phyloP scores from a whole-genome alignment of 2,113 vertebrate species.

The Grammomys dolichurus region DNA sequence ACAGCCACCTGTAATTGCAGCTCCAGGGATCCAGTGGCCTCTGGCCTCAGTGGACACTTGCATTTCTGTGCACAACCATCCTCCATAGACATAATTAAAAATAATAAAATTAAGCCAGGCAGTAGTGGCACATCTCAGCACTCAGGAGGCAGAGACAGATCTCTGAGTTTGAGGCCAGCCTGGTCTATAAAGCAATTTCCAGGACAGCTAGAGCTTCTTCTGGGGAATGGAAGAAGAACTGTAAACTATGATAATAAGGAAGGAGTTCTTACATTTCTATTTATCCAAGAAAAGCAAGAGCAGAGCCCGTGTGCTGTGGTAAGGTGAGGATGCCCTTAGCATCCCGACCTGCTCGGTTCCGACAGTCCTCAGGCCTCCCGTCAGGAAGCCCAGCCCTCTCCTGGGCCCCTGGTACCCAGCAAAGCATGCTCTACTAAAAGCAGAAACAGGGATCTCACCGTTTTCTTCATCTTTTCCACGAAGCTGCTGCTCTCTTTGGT shows the following conservation, averaged over 20 bases:
- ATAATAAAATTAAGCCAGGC: neutral
- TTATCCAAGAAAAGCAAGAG: neutral
- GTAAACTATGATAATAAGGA: neutral
- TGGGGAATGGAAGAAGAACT: neutral
- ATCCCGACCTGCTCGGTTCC: neutral
- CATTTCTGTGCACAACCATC: neutral
- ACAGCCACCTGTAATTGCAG: neutral
- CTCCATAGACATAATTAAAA: neutral
- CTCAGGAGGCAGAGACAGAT: neutral
- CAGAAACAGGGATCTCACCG: constrained; percentile 87
- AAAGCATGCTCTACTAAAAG: neutral
- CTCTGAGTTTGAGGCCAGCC: neutral
- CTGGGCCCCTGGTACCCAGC: neutral
- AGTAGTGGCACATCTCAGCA: neutral
- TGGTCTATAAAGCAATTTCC: neutral
- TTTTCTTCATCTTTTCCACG: constrained; percentile 99
- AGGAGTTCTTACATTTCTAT: neutral
- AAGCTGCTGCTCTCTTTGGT: constrained; percentile 95
- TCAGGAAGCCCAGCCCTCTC: neutral
- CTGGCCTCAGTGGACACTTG: neutral
- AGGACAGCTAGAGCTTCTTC: neutral
- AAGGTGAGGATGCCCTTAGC: neutral
- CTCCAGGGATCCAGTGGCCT: too few species aligned
- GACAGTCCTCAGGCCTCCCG: neutral
- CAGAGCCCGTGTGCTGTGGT: neutral